Conservation (phyloP, 2,113 vertebrate genomes). For the Butorides virescens region DNA sequence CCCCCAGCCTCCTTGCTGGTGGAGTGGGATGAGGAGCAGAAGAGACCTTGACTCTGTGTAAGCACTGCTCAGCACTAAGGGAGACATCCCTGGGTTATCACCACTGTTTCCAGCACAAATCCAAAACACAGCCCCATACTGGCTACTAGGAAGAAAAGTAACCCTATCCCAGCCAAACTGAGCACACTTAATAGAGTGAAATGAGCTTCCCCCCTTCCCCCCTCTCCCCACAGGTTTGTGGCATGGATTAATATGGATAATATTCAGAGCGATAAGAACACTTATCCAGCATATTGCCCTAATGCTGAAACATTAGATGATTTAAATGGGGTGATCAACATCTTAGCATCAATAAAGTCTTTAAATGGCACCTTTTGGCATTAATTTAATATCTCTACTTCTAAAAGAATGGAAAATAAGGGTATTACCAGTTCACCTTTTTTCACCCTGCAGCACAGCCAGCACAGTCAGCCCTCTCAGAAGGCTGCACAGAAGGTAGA, state of each 20-base stretch:
- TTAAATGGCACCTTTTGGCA: background rate
- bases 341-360: background rate
- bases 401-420: background rate
- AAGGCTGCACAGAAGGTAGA: background rate
- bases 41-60: too few relatives aligned
- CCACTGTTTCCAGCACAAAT: too few relatives aligned
- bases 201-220: background rate
- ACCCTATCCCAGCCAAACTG: too few relatives aligned
- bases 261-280: background rate
- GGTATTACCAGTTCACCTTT: background rate
- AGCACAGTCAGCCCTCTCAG: background rate
- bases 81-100: too few relatives aligned
- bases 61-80: too few relatives aligned
- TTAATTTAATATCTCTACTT: background rate
- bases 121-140: too few relatives aligned
- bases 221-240: background rate
- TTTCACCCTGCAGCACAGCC: background rate
- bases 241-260: background rate
- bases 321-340: background rate
- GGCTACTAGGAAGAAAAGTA: too few relatives aligned
- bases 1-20: too few relatives aligned
- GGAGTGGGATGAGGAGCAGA: too few relatives aligned
- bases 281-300: background rate
- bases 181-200: background rate
- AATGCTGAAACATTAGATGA: background rate